A percentile compares a stretch with the other conserved stretches of the same genome.
phyloP scores from a whole-genome alignment of 2,797 vertebrate species.

The Falco biarmicus region DNA sequence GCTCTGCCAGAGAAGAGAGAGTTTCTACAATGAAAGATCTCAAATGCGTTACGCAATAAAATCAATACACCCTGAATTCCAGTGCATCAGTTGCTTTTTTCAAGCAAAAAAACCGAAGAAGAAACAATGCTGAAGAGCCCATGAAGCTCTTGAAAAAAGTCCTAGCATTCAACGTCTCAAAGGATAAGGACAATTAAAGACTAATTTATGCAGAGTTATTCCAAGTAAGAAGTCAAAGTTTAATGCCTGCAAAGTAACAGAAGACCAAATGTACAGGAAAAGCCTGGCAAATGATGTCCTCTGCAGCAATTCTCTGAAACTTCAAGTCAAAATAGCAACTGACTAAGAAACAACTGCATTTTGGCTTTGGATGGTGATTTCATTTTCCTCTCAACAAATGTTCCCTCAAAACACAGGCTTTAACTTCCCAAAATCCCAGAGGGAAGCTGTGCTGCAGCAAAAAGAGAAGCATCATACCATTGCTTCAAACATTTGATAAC shows the following conservation, averaged over 20 bases:
- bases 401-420: neutral
- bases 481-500: neutral
- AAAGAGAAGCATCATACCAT: neutral
- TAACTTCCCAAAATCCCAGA: neutral
- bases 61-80: neutral
- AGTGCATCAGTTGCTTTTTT: neutral
- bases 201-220: neutral
- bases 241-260: neutral
- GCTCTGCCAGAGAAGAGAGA: slow-evolving; percentile 82
- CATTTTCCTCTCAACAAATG: neutral
- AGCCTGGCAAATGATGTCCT: neutral
- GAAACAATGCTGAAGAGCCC: neutral
- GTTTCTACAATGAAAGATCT: neutral
- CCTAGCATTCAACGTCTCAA: neutral
- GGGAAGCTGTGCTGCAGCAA: neutral
- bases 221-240: neutral
- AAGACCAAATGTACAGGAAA: neutral
- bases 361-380: neutral
- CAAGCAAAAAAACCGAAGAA: neutral
- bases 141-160: neutral
- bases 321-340: neutral
- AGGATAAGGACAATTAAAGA: neutral
- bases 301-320: neutral
- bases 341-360: neutral
- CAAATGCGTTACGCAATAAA: neutral